These are phyloP conservation scores for Dasypolia templi DNA, from an alignment of 2,888 invertebrate species.

Conservation along the genomic window DNA sequence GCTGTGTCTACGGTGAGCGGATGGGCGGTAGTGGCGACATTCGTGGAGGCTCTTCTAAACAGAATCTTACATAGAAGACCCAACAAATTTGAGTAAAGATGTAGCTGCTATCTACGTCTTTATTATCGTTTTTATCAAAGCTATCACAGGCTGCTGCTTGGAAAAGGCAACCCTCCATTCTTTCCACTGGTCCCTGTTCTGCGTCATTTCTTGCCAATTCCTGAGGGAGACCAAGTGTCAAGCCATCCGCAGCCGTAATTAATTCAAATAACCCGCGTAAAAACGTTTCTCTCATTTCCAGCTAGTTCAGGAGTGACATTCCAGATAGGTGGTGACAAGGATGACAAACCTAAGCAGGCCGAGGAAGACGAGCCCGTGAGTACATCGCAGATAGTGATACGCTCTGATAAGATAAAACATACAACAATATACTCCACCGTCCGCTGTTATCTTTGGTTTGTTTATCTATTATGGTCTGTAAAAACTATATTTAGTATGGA, in stretches of 20 bases:
- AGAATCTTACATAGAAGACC: neutral
- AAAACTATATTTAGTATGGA: conserved; percentile 57
- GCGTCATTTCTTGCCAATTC: no score
- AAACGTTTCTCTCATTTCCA: conserved; percentile 70
- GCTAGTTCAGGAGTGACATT: conserved; percentile 92
- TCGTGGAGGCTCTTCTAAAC: neutral
- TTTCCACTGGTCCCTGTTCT: no score
- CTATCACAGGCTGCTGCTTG: no score
- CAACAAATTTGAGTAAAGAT: no score
- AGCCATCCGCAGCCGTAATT: neutral
- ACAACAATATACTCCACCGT: conserved; percentile 66
- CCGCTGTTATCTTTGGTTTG: conserved; percentile 67
- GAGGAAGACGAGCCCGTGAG: conserved; percentile 90
- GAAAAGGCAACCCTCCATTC: no score
- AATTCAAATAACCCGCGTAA: conserved; percentile 1
- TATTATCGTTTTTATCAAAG: no score
- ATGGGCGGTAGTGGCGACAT: neutral
- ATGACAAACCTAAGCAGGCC: conserved; percentile 90
- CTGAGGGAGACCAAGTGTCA: no score
- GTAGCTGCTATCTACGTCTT: no score
- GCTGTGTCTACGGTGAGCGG: neutral
- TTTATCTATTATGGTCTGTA: conserved; percentile 64
- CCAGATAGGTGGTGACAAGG: conserved; percentile 92
- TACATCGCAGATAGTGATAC: conserved; percentile 65
- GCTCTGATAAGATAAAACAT: conserved; percentile 70